Percentiles rank a stretch among this genome's conserved stretches.
phyloP scores from a whole-genome alignment of 2,113 vertebrate species.

The Etia nguti region DNA sequence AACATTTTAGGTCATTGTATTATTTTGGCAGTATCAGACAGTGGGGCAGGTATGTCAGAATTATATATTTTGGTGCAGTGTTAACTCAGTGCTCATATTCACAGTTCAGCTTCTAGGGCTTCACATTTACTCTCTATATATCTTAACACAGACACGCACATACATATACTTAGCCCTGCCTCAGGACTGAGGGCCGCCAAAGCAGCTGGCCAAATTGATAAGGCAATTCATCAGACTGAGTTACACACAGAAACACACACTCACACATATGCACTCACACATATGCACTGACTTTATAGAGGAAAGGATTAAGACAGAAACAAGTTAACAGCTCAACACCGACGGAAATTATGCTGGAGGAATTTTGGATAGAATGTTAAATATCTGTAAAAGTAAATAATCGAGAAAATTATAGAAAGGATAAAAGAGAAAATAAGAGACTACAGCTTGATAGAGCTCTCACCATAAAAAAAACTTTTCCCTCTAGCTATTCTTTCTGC shows the following conservation, averaged over 20 bases:
- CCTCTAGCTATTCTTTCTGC: neutral
- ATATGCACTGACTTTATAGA: neutral
- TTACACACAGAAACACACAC: neutral
- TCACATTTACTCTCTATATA: neutral
- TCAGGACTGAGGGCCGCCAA: conserved; percentile 15
- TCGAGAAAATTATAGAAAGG: neutral
- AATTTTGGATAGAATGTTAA: neutral
- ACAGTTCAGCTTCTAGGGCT: neutral
- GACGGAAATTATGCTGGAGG: neutral
- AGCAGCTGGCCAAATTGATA: conserved; percentile 26
- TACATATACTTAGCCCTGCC: neutral
- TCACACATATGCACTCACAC: neutral
- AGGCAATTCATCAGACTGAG: conserved; percentile 25
- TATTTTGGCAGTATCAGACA: neutral
- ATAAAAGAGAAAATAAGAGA: neutral
- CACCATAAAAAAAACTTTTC: neutral
- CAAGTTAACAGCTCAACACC: neutral
- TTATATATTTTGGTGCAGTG: neutral
- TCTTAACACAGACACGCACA: neutral
- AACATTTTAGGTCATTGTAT: neutral
- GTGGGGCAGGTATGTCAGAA: neutral
- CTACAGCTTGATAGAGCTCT: neutral
- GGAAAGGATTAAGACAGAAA: neutral
- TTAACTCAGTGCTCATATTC: neutral
- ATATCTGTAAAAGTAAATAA: neutral